phyloP scores from a whole-genome alignment of 92 coral and sea anemone genomes.

The Palythoa grandiflora region DNA sequence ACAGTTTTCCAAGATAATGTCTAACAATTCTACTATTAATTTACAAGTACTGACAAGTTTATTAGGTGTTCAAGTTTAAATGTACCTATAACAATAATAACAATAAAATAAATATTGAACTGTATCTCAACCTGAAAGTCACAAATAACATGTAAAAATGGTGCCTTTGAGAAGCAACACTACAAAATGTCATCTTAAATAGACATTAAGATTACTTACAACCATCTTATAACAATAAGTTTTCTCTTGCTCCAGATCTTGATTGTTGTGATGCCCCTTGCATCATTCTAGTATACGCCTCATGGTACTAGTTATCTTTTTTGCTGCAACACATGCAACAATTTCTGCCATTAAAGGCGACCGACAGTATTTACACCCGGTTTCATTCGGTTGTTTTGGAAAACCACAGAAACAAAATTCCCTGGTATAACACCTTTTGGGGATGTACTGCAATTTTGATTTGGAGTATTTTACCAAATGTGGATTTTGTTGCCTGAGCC shows the following conservation, averaged over 20 bases:
- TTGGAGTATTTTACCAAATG: conserved; percentile 66
- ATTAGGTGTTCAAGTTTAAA: conserved; percentile 35
- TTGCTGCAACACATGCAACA: conserved; percentile 65
- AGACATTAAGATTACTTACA: conserved; percentile 12
- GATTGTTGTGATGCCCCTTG: neutral
- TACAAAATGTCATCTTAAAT: conserved; percentile 27
- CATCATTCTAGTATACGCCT: conserved; percentile 12
- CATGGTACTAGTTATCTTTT: conserved; percentile 33
- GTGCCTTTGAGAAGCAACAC: conserved; percentile 57
- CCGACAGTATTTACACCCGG: conserved; percentile 52
- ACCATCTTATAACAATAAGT: conserved; percentile 17
- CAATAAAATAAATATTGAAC: conserved; percentile 45
- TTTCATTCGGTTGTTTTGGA: conserved; percentile 30
- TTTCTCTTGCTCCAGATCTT: conserved; percentile 24
- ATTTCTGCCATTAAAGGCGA: conserved; percentile 62
- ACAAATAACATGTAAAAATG: conserved; percentile 41
- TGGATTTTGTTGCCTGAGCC: conserved; percentile 56
- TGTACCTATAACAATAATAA: conserved; percentile 38
- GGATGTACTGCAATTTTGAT: conserved; percentile 64
- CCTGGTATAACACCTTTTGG: conserved; percentile 49
- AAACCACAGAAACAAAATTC: conserved; percentile 52
- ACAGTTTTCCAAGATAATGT: conserved; percentile 56
- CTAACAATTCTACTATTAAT: conserved; percentile 40
- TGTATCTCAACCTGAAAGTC: conserved; percentile 38
- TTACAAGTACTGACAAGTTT: conserved; percentile 44